Evolutionary conservation across 92 coral and sea anemone genomes (phyloP), one percentile per base, ranked within the genome.

Genomic region (Micromussa lordhowensis): DNA sequence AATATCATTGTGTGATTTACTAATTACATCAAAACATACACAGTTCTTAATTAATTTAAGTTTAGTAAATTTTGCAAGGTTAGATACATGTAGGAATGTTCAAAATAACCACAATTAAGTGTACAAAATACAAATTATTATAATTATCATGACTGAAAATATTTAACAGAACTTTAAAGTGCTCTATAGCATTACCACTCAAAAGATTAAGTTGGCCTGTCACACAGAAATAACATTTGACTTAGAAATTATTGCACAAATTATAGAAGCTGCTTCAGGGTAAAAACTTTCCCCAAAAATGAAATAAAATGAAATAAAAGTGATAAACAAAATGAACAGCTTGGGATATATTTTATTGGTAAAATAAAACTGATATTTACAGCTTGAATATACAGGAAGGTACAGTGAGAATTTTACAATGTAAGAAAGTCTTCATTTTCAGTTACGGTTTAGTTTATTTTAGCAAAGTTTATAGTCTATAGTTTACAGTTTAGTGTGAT

Each of bases 341-440:
- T 86, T 63, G 26, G 17, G n/a, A 48, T 16, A 61, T 38, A 63
- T 64, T 86, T 86, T 86, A 86, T 86, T 86, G 77, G 57, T 64
- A 77, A 86, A 86, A 86, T 77, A 86, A 76, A 86, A 32, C 31
- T 51, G 30, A 49, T 85, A 86, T 86, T 77, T 86, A 86, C 89
- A 86, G 89, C 34, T 86, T 86, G 77, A 86, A 30, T 86, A 48
- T 53, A 86, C 77, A 40, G 79, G 59, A 28, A n/a, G 10, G 70
- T n/a, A n/a, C n/a, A n/a, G n/a, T 59, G 29, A 24, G 61, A 44
- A 76, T 85, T 70, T 58, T 53, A 83, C 79, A 71, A 21, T 32
- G 36, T 44, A 81, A 22, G 29, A 49, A 40, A 53, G n/a, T 30
- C 15, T 3, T 30, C n/a, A 6, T 83, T 54, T 68, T 82, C 30